Base-by-base conservation (phyloP, 2,888 invertebrate genomes). In the Neocrepidodera transversa region DNA sequence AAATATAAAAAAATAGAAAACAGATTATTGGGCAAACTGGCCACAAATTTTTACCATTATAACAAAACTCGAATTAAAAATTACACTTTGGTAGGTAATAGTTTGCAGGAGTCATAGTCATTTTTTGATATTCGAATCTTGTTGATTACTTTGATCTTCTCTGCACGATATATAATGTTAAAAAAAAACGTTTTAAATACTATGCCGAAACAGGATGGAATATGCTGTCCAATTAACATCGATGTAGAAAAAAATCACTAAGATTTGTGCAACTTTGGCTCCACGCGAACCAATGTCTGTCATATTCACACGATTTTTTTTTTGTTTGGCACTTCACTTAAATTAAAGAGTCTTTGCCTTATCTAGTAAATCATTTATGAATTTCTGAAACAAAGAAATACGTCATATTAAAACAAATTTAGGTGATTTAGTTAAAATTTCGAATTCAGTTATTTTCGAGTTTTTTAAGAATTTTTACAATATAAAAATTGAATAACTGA, bases 331-430 rank as follows among this genome's bases (percentile, higher is more conserved):
- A 80, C 79, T 75, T 78, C 70, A 75, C 76, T 75, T 66, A 63
- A 70, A 80, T 86, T 90, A 92, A 79, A 93, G 87, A 78, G 93
- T 93, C 82, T 93, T 93, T 78, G 92, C 92, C 81, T 92, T 91
- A 79, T 92, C 92, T 81, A 93, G 83, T 78, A 93, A 85, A 81
- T 93, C 93, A 78, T 91, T 91, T 79, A 93, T 92, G 82, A 93
- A 93, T 88, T 92, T 93, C 92, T 92, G 85, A 60, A 86, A 87
- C 73, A 71, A 74, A 77, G 74, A 75, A 63, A 36, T 20, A 28
- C n/a, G n/a, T n/a, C n/a, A n/a, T n/a, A n/a, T n/a, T n/a, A n/a
- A n/a, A n/a, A n/a, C n/a, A n/a, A n/a, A n/a, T n/a, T n/a, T n/a
- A n/a, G n/a, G n/a, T n/a, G n/a, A n/a, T n/a, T n/a, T n/a, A n/a